A percentile compares a stretch with the other conserved stretches of the same genome.
Conservation (phyloP, 2,888 invertebrate genomes). For the Eumerus sabulonum region DNA sequence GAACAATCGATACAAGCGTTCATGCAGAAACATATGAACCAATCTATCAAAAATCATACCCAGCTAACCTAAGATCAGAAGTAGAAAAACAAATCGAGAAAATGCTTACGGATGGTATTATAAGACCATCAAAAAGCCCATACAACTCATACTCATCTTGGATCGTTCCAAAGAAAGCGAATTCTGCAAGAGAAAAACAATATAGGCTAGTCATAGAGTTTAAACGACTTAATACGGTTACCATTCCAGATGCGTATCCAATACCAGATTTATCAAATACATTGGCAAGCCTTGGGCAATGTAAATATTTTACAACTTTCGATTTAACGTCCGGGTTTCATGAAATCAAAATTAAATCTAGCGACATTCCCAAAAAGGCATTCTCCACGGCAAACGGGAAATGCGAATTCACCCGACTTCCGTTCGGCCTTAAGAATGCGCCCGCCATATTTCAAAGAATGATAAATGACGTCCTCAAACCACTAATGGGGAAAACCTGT, state of each 20-base stretch:
- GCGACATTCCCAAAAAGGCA: neutral
- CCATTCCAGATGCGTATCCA: slow-evolving; percentile 11
- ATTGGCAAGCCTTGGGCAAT: no score
- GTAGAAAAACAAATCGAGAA: slow-evolving; percentile 41
- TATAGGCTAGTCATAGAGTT: no score
- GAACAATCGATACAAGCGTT: slow-evolving; percentile 1
- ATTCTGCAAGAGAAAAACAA: slow-evolving; percentile 21
- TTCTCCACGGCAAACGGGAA: slow-evolving; percentile 2
- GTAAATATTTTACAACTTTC: no score
- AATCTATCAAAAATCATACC: neutral
- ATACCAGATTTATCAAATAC: slow-evolving; percentile 33
- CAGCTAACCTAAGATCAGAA: no score
- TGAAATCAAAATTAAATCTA: slow-evolving; percentile 4
- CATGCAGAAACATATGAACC: neutral
- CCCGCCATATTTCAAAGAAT: no score
- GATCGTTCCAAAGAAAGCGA: slow-evolving; percentile 17
- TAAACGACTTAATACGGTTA: slow-evolving; percentile 24
- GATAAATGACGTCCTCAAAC: no score
- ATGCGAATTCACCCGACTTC: neutral
- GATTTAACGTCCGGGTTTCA: slow-evolving; percentile 13
- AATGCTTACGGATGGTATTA: slow-evolving; percentile 23
- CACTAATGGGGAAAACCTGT: no score
- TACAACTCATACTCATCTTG: slow-evolving; percentile 23
- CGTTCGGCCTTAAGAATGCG: no score
- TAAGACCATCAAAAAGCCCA: no score